Conservation (phyloP, 2,888 invertebrate species). For the Cyclophora albipunctata region DNA sequence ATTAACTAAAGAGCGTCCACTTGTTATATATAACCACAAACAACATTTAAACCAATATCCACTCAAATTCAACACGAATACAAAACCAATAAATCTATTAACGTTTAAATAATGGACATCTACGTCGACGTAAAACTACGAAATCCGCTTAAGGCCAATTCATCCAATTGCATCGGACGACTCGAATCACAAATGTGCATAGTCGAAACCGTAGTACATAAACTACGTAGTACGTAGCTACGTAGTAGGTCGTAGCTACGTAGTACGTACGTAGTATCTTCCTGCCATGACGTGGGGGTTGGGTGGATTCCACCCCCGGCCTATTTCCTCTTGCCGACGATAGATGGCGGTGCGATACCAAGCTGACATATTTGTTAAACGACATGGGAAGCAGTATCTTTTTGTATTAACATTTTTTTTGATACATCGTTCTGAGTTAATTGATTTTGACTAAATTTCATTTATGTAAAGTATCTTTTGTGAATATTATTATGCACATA, state of each 20-base stretch:
- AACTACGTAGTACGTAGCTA: slow-evolving; percentile 21
- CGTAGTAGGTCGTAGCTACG: slow-evolving; percentile 25
- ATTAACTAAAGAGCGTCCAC: too few species aligned
- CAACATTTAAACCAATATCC: too few species aligned
- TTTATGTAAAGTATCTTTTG: too few species aligned
- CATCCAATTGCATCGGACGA: slow-evolving; percentile 8
- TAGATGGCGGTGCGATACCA: slow-evolving; percentile 60
- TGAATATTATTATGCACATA: too few species aligned
- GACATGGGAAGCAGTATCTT: slow-evolving; percentile 11
- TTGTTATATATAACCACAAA: too few species aligned
- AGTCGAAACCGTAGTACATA: slow-evolving; percentile 16
- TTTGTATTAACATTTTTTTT: too few species aligned
- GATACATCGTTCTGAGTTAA: too few species aligned
- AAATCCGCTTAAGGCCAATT: slow-evolving; percentile 11
- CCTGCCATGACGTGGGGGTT: slow-evolving; percentile 6
- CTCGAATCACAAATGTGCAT: slow-evolving; percentile 17
- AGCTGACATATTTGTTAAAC: slow-evolving; percentile 55
- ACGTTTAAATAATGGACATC: too few species aligned
- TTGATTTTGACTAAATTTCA: too few species aligned
- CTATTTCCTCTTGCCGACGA: slow-evolving; percentile 34
- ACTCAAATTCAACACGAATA: too few species aligned
- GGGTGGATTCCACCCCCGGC: slow-evolving; percentile 11
- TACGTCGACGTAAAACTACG: slow-evolving; percentile 3
- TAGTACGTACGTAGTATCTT: slow-evolving; percentile 42
- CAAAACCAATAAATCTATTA: too few species aligned